Conservation (phyloP, 2,797 vertebrate genomes). For the Mus caroli region DNA sequence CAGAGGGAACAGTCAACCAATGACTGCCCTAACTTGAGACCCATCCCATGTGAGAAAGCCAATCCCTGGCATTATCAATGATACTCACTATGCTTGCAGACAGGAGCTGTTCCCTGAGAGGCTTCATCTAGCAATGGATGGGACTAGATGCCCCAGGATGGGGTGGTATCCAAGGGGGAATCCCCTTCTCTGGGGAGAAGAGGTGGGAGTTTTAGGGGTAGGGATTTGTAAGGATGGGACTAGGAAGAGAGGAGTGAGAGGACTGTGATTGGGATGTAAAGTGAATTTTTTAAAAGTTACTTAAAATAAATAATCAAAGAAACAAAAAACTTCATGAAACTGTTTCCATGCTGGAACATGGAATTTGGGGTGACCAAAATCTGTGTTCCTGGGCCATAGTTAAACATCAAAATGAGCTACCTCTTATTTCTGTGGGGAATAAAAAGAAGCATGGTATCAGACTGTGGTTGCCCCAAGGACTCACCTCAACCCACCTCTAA, state of each 20-base stretch:
- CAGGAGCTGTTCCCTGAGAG: neutral
- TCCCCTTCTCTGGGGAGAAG: neutral
- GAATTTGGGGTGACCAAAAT: neutral
- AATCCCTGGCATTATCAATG: neutral
- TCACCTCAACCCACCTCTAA: neutral
- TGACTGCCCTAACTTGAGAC: neutral
- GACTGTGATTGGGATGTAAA: neutral
- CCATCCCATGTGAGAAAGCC: neutral
- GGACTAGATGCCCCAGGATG: neutral
- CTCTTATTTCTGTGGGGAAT: neutral
- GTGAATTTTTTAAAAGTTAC: neutral
- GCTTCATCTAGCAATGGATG: neutral
- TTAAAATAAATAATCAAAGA: neutral
- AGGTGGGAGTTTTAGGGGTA: neutral
- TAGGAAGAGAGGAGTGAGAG: neutral
- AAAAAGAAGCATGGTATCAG: neutral
- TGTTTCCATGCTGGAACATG: neutral
- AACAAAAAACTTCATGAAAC: neutral
- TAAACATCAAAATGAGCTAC: neutral
- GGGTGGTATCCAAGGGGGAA: neutral
- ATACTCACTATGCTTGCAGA: neutral
- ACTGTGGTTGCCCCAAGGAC: accelerated
- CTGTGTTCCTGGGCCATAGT: neutral
- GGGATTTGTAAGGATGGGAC: neutral
- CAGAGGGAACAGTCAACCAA: neutral